These are phyloP conservation scores for Drosophila mimica DNA, from an alignment of 2,888 invertebrate species.

Conservation along the genomic window DNA sequence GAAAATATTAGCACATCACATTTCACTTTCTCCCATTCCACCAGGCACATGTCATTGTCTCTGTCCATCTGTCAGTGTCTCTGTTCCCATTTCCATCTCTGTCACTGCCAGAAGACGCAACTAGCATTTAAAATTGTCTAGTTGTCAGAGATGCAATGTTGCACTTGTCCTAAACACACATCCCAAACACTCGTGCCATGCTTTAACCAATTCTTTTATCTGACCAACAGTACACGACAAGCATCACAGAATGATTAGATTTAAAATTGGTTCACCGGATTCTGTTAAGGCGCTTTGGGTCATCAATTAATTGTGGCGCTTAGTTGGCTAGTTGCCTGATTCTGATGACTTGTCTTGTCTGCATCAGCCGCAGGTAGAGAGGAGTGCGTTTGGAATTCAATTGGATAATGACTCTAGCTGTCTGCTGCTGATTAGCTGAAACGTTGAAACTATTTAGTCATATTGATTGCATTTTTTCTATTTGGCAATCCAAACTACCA, in stretches of 20 bases:
- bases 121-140: neutral
- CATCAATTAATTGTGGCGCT: neutral
- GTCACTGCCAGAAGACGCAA: neutral
- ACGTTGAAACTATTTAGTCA: slow-evolving; percentile 33
- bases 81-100: neutral
- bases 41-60: neutral
- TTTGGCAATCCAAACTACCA: slow-evolving; percentile 18
- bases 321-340: neutral
- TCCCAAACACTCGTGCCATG: neutral
- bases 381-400: slow-evolving; percentile 16
- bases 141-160: slow-evolving; percentile 3
- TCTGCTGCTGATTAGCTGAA: neutral
- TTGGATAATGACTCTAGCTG: slow-evolving; percentile 10
- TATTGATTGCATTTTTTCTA: slow-evolving; percentile 37
- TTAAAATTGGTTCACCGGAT: neutral
- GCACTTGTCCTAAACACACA: neutral
- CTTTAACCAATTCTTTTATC: too few species aligned
- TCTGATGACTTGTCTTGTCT: neutral
- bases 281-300: neutral
- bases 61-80: neutral
- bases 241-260: neutral
- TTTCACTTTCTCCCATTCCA: neutral
- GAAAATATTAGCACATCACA: neutral
- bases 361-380: neutral
- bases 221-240: neutral